Base-by-base conservation (phyloP, 1,140 invertebrate genomes). In the Drosophila lacertosa region DNA sequence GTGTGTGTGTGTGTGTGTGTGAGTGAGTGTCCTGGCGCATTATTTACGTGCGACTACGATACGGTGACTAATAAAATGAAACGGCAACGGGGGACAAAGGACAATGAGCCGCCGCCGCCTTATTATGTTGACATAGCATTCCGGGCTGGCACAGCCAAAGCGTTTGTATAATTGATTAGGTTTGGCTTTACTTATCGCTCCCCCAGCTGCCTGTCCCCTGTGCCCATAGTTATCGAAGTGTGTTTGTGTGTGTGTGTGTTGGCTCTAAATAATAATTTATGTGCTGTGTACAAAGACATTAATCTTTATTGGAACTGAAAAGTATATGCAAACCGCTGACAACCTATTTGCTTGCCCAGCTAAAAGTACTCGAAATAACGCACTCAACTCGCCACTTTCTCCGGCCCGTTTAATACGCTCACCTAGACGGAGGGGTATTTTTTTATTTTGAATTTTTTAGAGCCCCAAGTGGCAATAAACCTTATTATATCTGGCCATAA, bases 291-390 rank as follows among this genome's bases (percentile, higher is more conserved):
- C 74, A 77, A 66, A 77, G 82, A 67, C 81, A 86, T 86, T 86
- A 81, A 86, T 86, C 81, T 88, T 86, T 88, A 86, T 86, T 86
- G 81, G 74, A 71, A 86, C 63, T 86, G 65, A 81, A 86, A 81
- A 86, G 77, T 77, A 62, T 63, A 80, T 59, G 79, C 70, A 70
- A 66, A 65, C 54, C 60, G 24, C 51, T 69, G 81, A 83, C 80
- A 86, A 62, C 60, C 40, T 33, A 66, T 75, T 75, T 79, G 51
- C 53, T 26, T 29, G 26, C 51, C 37, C 37, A 42, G 48, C 68
- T 22, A 65, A 71, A 32, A 24, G 57, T 64, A 40, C 47, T 39
- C 29, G 10, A 55, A 64, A 55, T 63, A 47, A 54, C 62, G 39
- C 40, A 45, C 26, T 37, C 51, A 44, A 22, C 15, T 48, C 11